Base-by-base conservation (phyloP, 2,113 vertebrate genomes). In the Xerus inauris region DNA sequence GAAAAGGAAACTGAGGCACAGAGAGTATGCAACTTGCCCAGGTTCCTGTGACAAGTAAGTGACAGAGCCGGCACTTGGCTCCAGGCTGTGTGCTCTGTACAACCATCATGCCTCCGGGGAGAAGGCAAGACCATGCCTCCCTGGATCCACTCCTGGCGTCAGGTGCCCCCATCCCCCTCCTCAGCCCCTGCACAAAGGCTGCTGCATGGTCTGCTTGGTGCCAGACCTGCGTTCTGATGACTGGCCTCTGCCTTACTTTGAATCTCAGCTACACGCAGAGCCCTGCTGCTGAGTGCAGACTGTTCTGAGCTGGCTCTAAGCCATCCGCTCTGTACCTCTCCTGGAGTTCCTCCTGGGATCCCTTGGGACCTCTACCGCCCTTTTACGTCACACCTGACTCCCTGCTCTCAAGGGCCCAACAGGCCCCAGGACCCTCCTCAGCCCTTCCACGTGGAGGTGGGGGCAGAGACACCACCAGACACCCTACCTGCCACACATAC, bases 61-160 rank as follows among this genome's bases (percentile, higher is more conserved):
- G 57, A 42, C 75, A 73, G 42, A 57, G 92, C n/a, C 11, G 19
- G 54, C 30, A 7, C 59, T 38, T 30, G 49, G 64, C 62, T 30
- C 30, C 8, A 20, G n/a, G 1, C 6, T 1, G 14, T 47, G 26
- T 12, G 11, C 28, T 45, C 20, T 24, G 54, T 10, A 2, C 30
- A 13, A 1, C 28, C 3, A 6, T 30, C 42, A 54, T 32, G 32
- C 45, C 73, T 73, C 3, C 1, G 0, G 1, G 47, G 69, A 32
- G 9, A 13, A 4, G 40, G 57, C 32, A 2, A 45, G 67, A 40
- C 45, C 3, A 2, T 0, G 0, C 32, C 32, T 22, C 64, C n/a
- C 10, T 6, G 28, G 47, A 10, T 26, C 40, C 51, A 45, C 20
- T 6, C 35, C n/a, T 6, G 3, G 67, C 35, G 16, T 6, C 0